Evolutionary conservation across 2,797 vertebrate species (phyloP), one percentile per base, ranked within the genome.

Genomic region (Cetoscarus ocellatus): DNA sequence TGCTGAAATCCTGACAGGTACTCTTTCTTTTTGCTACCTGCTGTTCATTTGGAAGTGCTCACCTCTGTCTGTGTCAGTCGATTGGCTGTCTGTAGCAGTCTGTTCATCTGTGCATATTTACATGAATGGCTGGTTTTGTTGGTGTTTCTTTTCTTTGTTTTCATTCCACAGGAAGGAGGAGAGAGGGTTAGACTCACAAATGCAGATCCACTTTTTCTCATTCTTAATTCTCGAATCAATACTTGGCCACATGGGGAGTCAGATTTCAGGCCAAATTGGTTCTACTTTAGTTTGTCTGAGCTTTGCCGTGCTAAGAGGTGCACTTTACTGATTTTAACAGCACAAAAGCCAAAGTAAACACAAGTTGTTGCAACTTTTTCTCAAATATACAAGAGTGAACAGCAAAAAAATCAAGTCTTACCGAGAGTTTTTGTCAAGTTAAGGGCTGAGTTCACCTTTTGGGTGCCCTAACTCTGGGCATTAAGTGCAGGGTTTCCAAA

Each of bases 1-100:
- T 81, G 90, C 95, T 88, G 93, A 95, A 92, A 92, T 79, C 80
- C 84, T 94, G 88, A 91, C 94, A 95, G 94, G 94, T 95, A 95
- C 74, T 79, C 58, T 82, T 83, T 84, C 69, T 86, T 77, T 84
- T 86, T 85, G 53, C 85, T 80, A 58, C 82, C 88, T 88, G 81
- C 86, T 91, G 89, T 90, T 92, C 87, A 83, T 83, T 87, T 92
- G 85, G 87, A 87, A 77, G 73, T 56, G 77, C 84, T 76, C 7
- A 34, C 14, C 35, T 54, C 77, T 82, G 68, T 78, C 82, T 88
- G 70, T 86, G 79, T 88, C 74, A 87, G 80, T 73, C 70, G 81
- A 86, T 82, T 86, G 84, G 78, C 85, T 71, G 84, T 86, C 81
- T 70, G 45, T 82, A 49, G 72, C 69, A 62, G 75, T 74, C 80